Conservation (phyloP, 1,140 invertebrate species). For the Scylla paramamosain region DNA sequence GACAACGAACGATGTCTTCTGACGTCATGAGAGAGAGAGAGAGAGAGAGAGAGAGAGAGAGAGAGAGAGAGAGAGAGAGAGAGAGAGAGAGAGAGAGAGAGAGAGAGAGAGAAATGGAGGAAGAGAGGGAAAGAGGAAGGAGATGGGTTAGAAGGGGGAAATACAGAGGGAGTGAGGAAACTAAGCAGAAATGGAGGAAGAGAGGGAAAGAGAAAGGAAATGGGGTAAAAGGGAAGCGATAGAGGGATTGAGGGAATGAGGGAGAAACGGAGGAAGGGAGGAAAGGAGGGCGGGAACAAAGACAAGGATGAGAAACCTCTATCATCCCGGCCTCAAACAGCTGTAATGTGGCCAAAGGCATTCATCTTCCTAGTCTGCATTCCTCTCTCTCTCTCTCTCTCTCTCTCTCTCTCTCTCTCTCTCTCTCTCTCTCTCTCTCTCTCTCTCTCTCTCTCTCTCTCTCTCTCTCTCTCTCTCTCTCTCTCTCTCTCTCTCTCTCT, state of each 20-base stretch:
- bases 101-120: neutral
- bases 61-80: neutral
- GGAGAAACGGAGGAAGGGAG: neutral
- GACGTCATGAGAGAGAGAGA: neutral
- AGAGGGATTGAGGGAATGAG: no score
- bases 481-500: no score
- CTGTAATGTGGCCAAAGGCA: constrained; percentile 9
- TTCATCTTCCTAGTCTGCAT: neutral
- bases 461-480: no score
- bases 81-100: neutral
- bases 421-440: no score
- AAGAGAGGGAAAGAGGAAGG: no score
- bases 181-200: no score
- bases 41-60: neutral
- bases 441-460: no score
- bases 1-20: neutral
- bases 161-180: no score
- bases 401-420: neutral
- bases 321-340: neutral
- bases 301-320: neutral
- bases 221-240: no score
- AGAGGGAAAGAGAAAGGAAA: no score
- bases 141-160: no score
- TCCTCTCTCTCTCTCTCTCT: neutral
- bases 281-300: neutral